Conservation (phyloP, 2,113 vertebrate genomes). For the Oncorhynchus mykiss region DNA sequence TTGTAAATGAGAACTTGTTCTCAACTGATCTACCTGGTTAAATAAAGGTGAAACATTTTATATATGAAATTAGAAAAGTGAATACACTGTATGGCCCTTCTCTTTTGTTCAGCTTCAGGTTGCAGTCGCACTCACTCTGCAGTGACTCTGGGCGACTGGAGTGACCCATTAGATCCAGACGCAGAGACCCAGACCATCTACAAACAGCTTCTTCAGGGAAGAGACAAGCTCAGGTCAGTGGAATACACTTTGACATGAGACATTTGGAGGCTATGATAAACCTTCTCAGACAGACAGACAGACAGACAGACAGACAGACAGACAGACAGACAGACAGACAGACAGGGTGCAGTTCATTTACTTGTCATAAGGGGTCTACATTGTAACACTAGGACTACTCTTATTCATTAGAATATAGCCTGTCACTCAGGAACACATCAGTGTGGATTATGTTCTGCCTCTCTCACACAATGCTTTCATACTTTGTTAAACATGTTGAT, state of each 20-base stretch:
- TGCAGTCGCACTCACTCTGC: slow-evolving; percentile 89
- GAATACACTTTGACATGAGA: not conserved
- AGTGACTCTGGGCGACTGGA: slow-evolving; percentile 85
- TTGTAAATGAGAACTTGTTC: too few species aligned
- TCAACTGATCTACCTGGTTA: too few species aligned
- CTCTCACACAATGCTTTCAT: not conserved
- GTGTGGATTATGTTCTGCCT: not conserved
- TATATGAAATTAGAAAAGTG: too few species aligned
- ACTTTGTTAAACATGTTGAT: too few species aligned
- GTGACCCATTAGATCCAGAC: slow-evolving; percentile 83
- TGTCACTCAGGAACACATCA: not conserved
- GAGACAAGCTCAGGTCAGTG: slow-evolving; percentile 76
- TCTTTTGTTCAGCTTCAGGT: slow-evolving; percentile 70
- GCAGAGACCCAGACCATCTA: slow-evolving; percentile 85
- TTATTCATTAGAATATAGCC: not conserved
- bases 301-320: too few species aligned
- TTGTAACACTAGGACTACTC: slow-evolving; percentile 35
- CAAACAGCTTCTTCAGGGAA: slow-evolving; percentile 80
- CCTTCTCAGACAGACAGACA: too few species aligned
- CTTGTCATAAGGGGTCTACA: slow-evolving; percentile 63
- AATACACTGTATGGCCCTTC: not conserved
- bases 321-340: not conserved
- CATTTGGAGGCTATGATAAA: not conserved
- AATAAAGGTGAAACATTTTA: too few species aligned
- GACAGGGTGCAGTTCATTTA: slow-evolving; percentile 37